Conservation (phyloP, 2,797 vertebrate genomes). For the Protonibea diacanthus region DNA sequence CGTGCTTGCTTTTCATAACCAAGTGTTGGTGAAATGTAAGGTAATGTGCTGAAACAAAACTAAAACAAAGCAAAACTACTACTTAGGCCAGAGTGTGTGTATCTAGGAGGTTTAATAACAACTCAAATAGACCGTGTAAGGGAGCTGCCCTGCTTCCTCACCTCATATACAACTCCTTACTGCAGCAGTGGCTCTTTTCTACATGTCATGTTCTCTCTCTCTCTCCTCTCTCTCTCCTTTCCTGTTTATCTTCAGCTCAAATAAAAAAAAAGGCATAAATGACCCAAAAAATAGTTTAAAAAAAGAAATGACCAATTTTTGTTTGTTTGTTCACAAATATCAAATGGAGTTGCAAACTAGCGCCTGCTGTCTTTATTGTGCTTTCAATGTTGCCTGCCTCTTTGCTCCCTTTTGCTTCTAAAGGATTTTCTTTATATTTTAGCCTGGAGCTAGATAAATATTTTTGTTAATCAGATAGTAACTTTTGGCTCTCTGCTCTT, state of each 20-base stretch:
- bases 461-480: constrained; percentile 67
- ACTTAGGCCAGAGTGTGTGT: neutral
- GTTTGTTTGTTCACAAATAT: constrained; percentile 20
- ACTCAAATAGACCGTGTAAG: neutral
- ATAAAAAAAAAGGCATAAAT: neutral
- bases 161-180: no score
- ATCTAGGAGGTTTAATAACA: neutral
- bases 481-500: constrained; percentile 51
- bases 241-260: no score
- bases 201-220: no score
- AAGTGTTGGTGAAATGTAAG: constrained; percentile 1
- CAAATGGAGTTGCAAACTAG: constrained; percentile 3
- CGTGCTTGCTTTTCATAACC: no score
- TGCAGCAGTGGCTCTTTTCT: no score
- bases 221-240: no score
- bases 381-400: constrained; percentile 26
- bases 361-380: constrained; percentile 9
- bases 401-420: constrained; percentile 14
- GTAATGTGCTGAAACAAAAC: neutral
- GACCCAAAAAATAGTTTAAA: neutral
- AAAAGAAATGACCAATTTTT: no score
- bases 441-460: constrained; percentile 59
- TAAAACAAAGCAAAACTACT: neutral
- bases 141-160: no score
- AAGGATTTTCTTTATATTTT: constrained; percentile 32